Base-by-base conservation (phyloP, 2,797 vertebrate species). In the Pantherophis vulpinus region DNA sequence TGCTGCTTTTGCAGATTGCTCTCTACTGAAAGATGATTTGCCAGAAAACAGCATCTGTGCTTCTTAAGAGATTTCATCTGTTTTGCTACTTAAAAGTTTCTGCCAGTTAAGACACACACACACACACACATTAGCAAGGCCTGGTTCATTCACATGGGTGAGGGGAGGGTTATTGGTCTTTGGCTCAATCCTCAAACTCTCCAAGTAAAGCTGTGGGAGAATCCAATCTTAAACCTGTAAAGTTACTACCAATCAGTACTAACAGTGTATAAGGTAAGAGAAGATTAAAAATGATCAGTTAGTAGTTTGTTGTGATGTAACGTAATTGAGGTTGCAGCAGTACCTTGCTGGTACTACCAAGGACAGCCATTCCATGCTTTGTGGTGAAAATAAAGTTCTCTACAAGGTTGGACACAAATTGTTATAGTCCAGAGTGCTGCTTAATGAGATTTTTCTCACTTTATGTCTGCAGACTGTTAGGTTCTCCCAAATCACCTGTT, bases 41-140 rank as follows among this genome's bases (percentile, higher is more conserved):
- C 91, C 61, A 90, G 89, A 61, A 94, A 92, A 83, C 63, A 90
- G 86, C 89, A 92, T 92, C 89, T 91, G 89, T 60, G 32, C n/a
- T 90, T 66, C 61, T 23, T 90, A 92, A 92, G 42, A 29, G 56
- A 88, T n/a, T 92, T 92, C 88, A 88, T 88, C 93, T 79, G 59
- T 92, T 92, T 54, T 3, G 1, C n/a, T 91, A 20, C 83, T 89
- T 87, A 56, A 74, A 51, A 63, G 42, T 94, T 29, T 79, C 27
- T 79, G 56, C 61, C 83, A 74, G 56, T 42, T 56, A 29, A 42
- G 42, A 94, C n/a, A 54, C 16, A 14, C 16, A 58, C 23, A 83
- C 29, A 0, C 16, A n/a, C 9, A 66, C 13, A 83, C 7, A 59
- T 13, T 42, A 59, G 14, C 1, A 23, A 54, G 88, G 56, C 47